Evolutionary conservation across 2,113 vertebrate species (phyloP).

Genomic region (Mirounga angustirostris): DNA sequence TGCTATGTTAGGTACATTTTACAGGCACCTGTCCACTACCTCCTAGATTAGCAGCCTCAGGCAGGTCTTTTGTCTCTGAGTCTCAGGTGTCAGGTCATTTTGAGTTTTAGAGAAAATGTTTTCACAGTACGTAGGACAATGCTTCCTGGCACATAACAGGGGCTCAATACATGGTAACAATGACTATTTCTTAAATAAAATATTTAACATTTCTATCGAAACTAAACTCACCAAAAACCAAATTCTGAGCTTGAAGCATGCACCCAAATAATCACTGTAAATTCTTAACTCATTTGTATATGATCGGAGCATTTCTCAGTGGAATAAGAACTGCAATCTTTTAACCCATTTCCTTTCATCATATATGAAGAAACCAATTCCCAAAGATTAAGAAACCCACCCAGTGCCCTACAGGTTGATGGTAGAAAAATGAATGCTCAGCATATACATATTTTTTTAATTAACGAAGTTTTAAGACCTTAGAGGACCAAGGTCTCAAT

Average conservation of each 20-base stretch:
- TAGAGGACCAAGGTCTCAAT: not conserved
- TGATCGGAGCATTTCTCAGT: not conserved
- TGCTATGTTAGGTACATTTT: not conserved
- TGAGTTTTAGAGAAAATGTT: not conserved
- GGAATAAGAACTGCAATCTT: not conserved
- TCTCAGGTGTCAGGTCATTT: not conserved
- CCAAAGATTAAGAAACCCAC: not conserved
- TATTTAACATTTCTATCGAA: not conserved
- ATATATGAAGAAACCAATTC: not conserved
- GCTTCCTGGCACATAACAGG: not conserved
- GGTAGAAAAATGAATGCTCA: not conserved
- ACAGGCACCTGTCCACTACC: not conserved
- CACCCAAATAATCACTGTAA: not conserved
- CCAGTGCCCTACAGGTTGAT: not conserved
- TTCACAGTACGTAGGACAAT: not conserved
- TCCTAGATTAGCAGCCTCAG: not conserved
- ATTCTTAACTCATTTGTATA: not conserved
- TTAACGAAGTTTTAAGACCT: not conserved
- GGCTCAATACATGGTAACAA: not conserved
- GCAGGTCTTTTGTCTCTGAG: not conserved
- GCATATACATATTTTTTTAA: not conserved
- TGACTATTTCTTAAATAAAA: not conserved
- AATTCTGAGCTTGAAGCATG: constrained; percentile 32
- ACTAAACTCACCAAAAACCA: not conserved
- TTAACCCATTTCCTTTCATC: not conserved